Conservation (phyloP, 2,888 invertebrate species). For the Heliconius aoede region DNA sequence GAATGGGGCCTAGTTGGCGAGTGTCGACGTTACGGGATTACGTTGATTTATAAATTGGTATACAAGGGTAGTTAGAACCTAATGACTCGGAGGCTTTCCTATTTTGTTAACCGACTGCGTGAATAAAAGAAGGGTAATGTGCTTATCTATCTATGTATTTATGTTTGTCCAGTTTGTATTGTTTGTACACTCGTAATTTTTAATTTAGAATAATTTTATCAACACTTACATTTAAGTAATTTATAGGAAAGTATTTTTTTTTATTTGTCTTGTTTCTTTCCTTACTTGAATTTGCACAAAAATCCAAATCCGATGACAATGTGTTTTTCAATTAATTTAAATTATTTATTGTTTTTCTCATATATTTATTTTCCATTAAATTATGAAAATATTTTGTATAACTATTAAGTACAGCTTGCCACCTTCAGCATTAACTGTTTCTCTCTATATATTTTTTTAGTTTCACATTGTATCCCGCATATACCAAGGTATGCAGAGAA, state of each 20-base stretch:
- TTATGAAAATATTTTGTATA: too few relatives aligned
- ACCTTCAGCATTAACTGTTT: neutral
- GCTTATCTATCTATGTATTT: neutral
- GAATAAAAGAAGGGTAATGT: neutral
- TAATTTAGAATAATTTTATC: too few relatives aligned
- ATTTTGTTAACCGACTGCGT: neutral
- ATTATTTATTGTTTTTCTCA: too few relatives aligned
- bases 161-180: neutral
- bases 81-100: neutral
- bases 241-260: too few relatives aligned
- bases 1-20: constrained; percentile 43
- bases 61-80: neutral
- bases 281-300: too few relatives aligned
- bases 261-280: too few relatives aligned
- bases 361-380: too few relatives aligned
- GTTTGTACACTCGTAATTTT: too few relatives aligned
- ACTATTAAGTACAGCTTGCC: too few relatives aligned
- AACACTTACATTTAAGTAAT: too few relatives aligned
- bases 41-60: constrained; percentile 21
- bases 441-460: neutral
- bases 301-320: too few relatives aligned
- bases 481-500: neutral
- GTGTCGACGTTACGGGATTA: constrained; percentile 27
- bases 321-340: too few relatives aligned
- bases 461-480: neutral